phyloP scores from a whole-genome alignment of 64 coral and sea anemone genomes.

The Catalaphyllia jardinei region DNA sequence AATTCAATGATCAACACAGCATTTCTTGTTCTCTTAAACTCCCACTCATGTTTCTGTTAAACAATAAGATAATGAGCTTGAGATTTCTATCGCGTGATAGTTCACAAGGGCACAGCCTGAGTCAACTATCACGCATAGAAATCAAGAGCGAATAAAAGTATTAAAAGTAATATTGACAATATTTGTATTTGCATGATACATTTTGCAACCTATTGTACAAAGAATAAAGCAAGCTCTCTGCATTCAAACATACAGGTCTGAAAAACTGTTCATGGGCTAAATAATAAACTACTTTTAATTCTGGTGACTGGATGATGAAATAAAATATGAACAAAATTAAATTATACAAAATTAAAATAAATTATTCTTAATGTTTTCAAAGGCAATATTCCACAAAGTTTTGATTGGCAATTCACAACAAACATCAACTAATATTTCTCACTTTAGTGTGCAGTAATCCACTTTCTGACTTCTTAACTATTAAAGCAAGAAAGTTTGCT shows the following conservation, averaged over 20 bases:
- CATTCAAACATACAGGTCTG: background rate
- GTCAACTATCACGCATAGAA: too few relatives aligned
- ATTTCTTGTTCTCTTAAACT: too few relatives aligned
- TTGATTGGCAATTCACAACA: background rate
- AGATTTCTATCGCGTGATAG: too few relatives aligned
- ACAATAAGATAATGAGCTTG: too few relatives aligned
- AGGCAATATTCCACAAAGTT: background rate
- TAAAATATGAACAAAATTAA: slow-evolving; percentile 13
- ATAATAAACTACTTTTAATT: background rate
- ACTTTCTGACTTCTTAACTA: too few relatives aligned
- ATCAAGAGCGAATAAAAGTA: too few relatives aligned
- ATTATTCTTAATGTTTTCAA: background rate
- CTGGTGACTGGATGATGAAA: background rate
- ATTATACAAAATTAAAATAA: background rate
- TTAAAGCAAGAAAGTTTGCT: too few relatives aligned
- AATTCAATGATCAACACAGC: too few relatives aligned
- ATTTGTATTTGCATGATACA: too few relatives aligned
- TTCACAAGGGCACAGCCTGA: too few relatives aligned
- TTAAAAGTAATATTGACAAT: too few relatives aligned
- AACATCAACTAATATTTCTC: background rate
- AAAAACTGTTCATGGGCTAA: background rate
- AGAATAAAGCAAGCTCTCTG: background rate
- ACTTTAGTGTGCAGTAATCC: background rate
- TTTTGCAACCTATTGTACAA: background rate
- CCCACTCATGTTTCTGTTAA: too few relatives aligned